Conservation (phyloP, 2,888 invertebrate species). For the Habrosyne pyritoides region DNA sequence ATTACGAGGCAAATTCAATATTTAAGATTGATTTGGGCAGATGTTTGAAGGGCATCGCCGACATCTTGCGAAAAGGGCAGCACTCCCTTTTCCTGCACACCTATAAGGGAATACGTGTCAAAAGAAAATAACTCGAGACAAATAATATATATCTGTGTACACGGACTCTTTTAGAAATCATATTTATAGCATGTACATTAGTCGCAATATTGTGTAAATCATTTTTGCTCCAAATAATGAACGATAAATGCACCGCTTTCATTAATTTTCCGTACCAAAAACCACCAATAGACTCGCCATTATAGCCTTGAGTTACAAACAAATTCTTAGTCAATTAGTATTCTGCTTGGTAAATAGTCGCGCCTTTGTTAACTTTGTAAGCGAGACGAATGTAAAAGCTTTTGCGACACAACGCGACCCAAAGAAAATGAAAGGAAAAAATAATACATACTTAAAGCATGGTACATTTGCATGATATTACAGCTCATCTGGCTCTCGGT, state of each 20-base stretch:
- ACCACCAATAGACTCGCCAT: neutral
- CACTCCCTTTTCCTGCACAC: conserved; percentile 19
- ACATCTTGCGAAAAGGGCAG: conserved; percentile 54
- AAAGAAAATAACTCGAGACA: neutral
- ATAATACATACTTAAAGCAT: conserved; percentile 56
- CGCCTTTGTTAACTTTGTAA: conserved; percentile 70
- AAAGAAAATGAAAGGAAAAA: conserved; percentile 63
- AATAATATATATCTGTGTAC: neutral
- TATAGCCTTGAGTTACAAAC: conserved; percentile 11
- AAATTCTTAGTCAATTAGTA: conserved; percentile 54
- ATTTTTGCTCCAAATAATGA: no score
- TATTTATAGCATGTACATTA: no score
- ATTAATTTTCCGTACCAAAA: neutral
- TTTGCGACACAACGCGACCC: conserved; percentile 61
- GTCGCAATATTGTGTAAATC: no score
- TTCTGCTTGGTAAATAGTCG: conserved; percentile 57
- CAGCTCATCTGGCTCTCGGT: conserved; percentile 58
- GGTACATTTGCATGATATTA: conserved; percentile 77
- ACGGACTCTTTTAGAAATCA: no score
- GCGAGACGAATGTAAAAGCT: conserved; percentile 69
- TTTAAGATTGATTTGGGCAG: conserved; percentile 83
- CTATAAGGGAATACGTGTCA: conserved; percentile 11
- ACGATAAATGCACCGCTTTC: no score
- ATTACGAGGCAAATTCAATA: conserved; percentile 82
- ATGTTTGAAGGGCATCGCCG: conserved; percentile 65